Evolutionary conservation across 1,140 invertebrate species (phyloP).

Genomic region (Camponotus floridanus): DNA sequence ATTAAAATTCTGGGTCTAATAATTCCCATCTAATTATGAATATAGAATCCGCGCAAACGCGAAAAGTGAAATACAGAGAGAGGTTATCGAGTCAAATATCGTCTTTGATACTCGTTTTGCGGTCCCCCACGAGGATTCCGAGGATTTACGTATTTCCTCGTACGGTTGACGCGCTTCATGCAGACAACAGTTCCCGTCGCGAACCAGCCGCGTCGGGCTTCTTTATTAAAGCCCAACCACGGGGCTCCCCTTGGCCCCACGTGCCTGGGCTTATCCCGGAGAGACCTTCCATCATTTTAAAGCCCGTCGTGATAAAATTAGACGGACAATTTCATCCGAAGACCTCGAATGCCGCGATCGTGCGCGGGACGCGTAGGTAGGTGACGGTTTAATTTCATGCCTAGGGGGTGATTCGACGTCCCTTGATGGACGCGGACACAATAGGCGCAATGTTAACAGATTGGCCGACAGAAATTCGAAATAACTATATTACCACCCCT

Average conservation of each 20-base stretch:
- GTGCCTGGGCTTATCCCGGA: constrained; percentile 74
- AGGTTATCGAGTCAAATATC: constrained; percentile 39
- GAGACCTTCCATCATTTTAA: constrained; percentile 84
- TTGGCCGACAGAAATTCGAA: constrained; percentile 57
- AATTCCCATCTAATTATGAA: neutral
- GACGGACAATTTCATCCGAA: constrained; percentile 82
- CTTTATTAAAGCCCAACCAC: constrained; percentile 73
- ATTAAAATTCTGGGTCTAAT: neutral
- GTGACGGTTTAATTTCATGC: constrained; percentile 79
- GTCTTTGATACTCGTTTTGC: constrained; percentile 43
- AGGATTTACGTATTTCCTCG: constrained; percentile 64
- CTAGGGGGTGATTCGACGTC: constrained; percentile 65
- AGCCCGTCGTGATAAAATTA: constrained; percentile 81
- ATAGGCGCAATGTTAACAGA: constrained; percentile 66
- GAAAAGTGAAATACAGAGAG: neutral
- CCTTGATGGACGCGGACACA: constrained; percentile 49
- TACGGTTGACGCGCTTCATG: constrained; percentile 34
- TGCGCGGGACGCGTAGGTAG: constrained; percentile 44
- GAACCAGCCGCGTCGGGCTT: constrained; percentile 40
- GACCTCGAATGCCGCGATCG: constrained; percentile 66
- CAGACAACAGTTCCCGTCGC: constrained; percentile 42
- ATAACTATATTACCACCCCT: constrained; percentile 61
- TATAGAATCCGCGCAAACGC: constrained; percentile 4
- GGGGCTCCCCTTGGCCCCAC: constrained; percentile 58
- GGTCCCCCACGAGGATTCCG: constrained; percentile 42